These are phyloP conservation scores for Arge pagana DNA, from an alignment of 2,888 invertebrate species.

Conservation along the genomic window DNA sequence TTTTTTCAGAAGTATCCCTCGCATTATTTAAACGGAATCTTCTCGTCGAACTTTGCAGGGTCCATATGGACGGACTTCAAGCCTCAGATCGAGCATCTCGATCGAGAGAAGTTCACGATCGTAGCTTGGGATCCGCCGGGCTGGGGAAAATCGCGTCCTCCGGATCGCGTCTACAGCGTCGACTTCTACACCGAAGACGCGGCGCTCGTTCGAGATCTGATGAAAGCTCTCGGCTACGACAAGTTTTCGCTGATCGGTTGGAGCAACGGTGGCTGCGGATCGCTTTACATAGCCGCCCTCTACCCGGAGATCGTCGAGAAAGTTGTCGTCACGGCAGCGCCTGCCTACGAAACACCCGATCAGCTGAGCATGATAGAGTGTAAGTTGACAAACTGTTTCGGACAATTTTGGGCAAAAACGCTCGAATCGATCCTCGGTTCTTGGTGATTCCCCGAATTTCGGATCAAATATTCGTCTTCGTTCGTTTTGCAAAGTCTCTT, in stretches of 20 bases:
- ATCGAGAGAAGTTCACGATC: conserved; percentile 66
- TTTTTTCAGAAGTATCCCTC: no score
- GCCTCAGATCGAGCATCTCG: conserved; percentile 73
- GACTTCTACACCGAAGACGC: conserved; percentile 81
- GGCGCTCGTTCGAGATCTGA: conserved; percentile 68
- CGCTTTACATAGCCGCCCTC: conserved; percentile 75
- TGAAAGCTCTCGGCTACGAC: conserved; percentile 70
- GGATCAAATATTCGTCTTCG: not conserved
- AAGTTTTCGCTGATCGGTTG: conserved; percentile 83
- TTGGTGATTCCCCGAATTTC: not conserved
- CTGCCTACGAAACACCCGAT: conserved; percentile 72
- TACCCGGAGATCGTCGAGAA: conserved; percentile 71
- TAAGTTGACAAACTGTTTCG: conserved; percentile 52
- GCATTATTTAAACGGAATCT: no score
- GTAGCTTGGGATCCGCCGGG: conserved; percentile 86
- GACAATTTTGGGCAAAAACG: conserved; percentile 1
- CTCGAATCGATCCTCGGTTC: not conserved
- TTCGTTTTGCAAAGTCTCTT: no score
- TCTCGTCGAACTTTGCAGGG: no score
- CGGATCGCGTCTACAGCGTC: conserved; percentile 69
- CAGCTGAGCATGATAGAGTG: conserved; percentile 70
- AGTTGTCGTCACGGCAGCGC: conserved; percentile 78
- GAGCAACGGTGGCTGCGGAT: conserved; percentile 87
- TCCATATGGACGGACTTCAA: conserved; percentile 83
- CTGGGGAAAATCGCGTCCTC: conserved; percentile 83